Conservation (phyloP, 2,113 vertebrate species). For the Rynchops niger region DNA sequence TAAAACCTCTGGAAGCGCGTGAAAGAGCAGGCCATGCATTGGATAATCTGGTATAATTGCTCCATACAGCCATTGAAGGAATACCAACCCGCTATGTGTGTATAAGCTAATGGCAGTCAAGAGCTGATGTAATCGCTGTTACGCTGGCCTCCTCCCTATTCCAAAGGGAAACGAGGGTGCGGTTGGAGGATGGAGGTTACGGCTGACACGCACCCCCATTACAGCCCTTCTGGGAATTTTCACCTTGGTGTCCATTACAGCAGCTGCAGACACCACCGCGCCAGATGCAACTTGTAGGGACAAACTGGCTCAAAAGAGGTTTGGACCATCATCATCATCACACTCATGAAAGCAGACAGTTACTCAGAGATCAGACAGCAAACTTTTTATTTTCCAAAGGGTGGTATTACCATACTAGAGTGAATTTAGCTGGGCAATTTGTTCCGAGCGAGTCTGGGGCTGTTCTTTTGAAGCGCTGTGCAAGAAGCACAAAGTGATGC, state of each 20-base stretch:
- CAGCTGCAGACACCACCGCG: neutral
- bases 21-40: neutral
- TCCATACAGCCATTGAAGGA: neutral
- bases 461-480: accelerated
- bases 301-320: neutral
- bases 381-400: neutral
- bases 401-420: no score
- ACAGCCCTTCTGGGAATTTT: neutral
- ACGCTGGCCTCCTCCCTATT: neutral
- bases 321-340: neutral
- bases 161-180: neutral
- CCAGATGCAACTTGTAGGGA: neutral
- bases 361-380: neutral
- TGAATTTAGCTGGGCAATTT: neutral
- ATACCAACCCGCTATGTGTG: neutral
- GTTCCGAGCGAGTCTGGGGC: neutral
- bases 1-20: neutral
- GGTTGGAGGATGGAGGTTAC: neutral
- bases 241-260: neutral
- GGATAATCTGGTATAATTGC: neutral
- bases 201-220: neutral
- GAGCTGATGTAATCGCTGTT: neutral
- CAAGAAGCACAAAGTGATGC: neutral
- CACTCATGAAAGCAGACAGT: neutral
- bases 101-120: neutral